Base-by-base conservation (phyloP, 2,113 vertebrate genomes). In the Eidolon helvum region DNA sequence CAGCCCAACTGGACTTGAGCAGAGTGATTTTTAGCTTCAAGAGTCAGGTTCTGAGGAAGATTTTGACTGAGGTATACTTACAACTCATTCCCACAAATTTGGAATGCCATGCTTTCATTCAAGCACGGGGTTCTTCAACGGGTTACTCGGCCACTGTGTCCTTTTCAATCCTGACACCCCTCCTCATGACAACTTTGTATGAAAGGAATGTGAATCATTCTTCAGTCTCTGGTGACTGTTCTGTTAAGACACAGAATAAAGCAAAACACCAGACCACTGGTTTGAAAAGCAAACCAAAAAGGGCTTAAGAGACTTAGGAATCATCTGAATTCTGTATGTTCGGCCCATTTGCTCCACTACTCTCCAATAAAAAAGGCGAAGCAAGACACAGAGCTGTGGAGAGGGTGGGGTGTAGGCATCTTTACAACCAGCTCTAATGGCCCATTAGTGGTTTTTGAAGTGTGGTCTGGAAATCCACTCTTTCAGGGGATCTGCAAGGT, bases 251-350 rank as follows among this genome's bases (percentile, higher is more conserved):
- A 66, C 22, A 89, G 71, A 71, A 59, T 74, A 11, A 79, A 78
- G 38, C 24, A 59, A 75, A 35, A 21, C 55, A 82, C 28, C 69
- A 85, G 75, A 61, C 10, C 0, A 12, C 30, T 72, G 55, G 40
- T 68, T 68, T 90, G 40, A 55, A 87, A 96, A 84, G 24, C 84
- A 92, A 85, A 87, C 55, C 61, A 35, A 89, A 75, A 95, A 78
- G 43, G 35, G 45, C 19, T 68, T 82, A 55, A 35, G 77, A 26
- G 30, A 59, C 24, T 87, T 91, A 55, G 71, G 24, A 93, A 84
- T 6, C 2, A 50, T 38, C 26, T 93, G 61, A 75, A 87, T 43
- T 55, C 65, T 38, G 43, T 50, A 50, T 50, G 48, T 50, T 50
- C 48, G 84, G 28, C 15, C 53, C 40, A 21, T 22, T 63, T 65